phyloP scores from a whole-genome alignment of 2,797 vertebrate species.

The Parambassis ranga region DNA sequence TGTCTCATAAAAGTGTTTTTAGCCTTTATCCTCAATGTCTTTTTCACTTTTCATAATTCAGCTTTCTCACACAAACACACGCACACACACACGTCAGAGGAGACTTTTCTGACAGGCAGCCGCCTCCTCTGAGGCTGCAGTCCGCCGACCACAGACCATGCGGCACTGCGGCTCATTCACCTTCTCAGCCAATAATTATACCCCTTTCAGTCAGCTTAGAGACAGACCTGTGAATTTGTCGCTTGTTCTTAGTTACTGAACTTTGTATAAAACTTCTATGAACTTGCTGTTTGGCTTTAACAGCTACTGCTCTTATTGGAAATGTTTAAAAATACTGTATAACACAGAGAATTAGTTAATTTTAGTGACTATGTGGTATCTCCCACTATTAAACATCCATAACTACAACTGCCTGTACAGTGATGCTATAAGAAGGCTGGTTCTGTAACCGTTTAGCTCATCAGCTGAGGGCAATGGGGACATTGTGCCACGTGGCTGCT shows the following conservation, averaged over 20 bases:
- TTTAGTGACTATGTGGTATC: not conserved
- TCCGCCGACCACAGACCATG: conserved; percentile 40
- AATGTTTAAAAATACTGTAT: not conserved
- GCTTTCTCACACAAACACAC: not conserved
- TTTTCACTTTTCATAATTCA: conserved; percentile 8
- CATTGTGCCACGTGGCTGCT: conserved; percentile 46
- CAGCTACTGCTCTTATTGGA: too few species aligned
- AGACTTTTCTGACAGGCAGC: conserved; percentile 9
- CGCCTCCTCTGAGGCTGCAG: conserved; percentile 29
- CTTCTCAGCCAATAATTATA: conserved; percentile 32
- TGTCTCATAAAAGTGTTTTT: not conserved
- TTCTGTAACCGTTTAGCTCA: not conserved
- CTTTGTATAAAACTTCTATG: too few species aligned
- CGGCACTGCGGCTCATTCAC: conserved; percentile 28
- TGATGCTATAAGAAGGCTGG: not conserved
- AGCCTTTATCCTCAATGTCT: not conserved
- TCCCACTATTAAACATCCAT: not conserved
- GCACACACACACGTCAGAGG: not conserved
- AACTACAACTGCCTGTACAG: not conserved
- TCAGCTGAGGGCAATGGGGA: not conserved
- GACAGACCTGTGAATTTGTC: conserved; percentile 23
- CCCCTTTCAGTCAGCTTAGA: not conserved
- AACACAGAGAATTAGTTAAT: not conserved
- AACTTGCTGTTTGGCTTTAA: too few species aligned
- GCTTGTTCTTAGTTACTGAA: not conserved